Evolutionary conservation across 2,888 invertebrate species (phyloP), one percentile per base, ranked within the genome.

Genomic region (Sicus ferrugineus): DNA sequence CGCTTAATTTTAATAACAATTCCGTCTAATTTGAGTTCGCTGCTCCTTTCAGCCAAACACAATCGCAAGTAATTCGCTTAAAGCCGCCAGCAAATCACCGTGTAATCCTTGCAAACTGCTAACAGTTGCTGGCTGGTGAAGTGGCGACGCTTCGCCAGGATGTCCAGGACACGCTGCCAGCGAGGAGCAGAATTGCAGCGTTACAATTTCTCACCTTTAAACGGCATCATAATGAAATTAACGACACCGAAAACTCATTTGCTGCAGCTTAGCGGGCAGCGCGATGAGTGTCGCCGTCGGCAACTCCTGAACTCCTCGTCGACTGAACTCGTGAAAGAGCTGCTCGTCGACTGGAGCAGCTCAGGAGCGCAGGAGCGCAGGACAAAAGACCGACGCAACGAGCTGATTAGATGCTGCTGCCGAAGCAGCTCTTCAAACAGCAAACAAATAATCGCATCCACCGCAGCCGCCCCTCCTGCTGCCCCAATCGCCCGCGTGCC

Each of bases 131-230:
- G n/a, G n/a, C n/a, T n/a, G n/a, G 56, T 38, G 21, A 56, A 19
- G 56, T 28, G n/a, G 63, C 48, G 5, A 38, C 38, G 38, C 26
- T 38, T 54, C 19, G 26, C 28, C 19, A 64, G 63, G 9, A 63
- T 42, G 14, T 21, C 31, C 7, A 31, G 19, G 16, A 28, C 16
- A 63, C 48, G 19, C 19, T 23, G 34, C n/a, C 23, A 31, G 19
- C 34, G 50, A 64, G 14, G 26, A 30, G 31, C 62, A 26, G 46
- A 63, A 63, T 48, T 54, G 23, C 66, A 66, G 54, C 31, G 54
- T 66, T 38, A 66, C 65, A 66, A 66, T 66, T 66, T 66, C 65
- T 52, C 65, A 66, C 65, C 56, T 34, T 66, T 54, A 66, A 66
- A 54, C 56, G 54, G 65, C 66, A 66, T 38, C 38, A 42, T 66